Evolutionary conservation across 2,113 vertebrate species (phyloP).

Genomic region (Triplophysa tibetana): DNA sequence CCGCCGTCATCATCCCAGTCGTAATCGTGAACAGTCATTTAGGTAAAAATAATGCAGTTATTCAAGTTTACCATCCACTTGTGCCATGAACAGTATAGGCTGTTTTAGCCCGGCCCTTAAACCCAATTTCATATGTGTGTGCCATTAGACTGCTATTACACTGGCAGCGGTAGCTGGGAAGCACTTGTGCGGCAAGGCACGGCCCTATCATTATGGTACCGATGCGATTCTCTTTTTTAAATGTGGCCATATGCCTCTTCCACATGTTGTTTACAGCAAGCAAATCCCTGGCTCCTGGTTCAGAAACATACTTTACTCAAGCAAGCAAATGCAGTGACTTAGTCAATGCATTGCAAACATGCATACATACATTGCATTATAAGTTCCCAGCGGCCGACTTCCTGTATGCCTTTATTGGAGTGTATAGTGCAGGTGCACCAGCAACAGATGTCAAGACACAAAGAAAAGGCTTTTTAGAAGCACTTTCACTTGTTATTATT

Average conservation of each 20-base stretch:
- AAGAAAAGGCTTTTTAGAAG: background rate
- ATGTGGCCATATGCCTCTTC: slow-evolving; percentile 1
- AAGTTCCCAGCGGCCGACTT: too few species aligned
- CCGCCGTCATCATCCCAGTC: background rate
- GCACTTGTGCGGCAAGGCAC: slow-evolving; percentile 32
- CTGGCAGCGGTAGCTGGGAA: slow-evolving; percentile 22
- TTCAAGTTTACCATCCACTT: slow-evolving; percentile 34
- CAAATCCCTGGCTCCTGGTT: background rate
- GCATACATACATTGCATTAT: background rate
- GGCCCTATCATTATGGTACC: slow-evolving; percentile 30
- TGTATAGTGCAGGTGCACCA: background rate
- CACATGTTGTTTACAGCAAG: slow-evolving; percentile 44
- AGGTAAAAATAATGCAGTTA: slow-evolving; percentile 1
- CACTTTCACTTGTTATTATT: slow-evolving; percentile 42
- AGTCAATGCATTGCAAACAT: background rate
- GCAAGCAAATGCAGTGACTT: background rate
- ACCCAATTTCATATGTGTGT: background rate
- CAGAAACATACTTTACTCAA: background rate
- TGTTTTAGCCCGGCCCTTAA: slow-evolving; percentile 10
- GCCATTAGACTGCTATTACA: slow-evolving; percentile 13
- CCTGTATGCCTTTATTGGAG: background rate
- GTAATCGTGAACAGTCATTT: slow-evolving; percentile 1
- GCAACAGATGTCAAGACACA: background rate
- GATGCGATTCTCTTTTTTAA: slow-evolving; percentile 29
- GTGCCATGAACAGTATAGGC: slow-evolving; percentile 2